Percentiles rank a stretch among this genome's conserved stretches.
Conservation (phyloP, 2,888 invertebrate species). For the Bugulina stolonifera region DNA sequence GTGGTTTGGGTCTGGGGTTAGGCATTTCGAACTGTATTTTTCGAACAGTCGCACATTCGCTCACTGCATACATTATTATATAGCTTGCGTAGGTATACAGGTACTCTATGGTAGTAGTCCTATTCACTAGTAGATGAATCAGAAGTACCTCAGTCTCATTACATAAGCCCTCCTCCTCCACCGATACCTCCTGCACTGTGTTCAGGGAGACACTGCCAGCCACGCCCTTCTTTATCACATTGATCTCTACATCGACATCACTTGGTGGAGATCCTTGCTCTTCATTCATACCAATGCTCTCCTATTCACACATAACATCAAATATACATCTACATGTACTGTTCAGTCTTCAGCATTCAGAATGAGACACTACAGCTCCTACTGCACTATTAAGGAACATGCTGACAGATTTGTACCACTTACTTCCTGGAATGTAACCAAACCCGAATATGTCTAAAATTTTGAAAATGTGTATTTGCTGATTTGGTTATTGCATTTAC, state of each 20-base stretch:
- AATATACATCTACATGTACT: neutral
- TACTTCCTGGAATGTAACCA: neutral
- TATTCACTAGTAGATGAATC: too few relatives aligned
- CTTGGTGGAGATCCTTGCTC: constrained; percentile 39
- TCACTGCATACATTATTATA: too few relatives aligned
- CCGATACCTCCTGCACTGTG: neutral
- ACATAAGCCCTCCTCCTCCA: neutral
- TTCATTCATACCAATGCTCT: neutral
- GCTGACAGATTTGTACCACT: neutral
- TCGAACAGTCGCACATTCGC: too few relatives aligned
- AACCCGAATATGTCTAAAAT: neutral
- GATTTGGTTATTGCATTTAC: too few relatives aligned
- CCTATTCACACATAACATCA: neutral
- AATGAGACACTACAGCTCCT: neutral
- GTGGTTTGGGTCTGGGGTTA: too few relatives aligned
- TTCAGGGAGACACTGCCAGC: neutral
- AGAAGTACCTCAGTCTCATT: too few relatives aligned
- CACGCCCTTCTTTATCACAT: constrained; percentile 34
- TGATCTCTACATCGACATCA: constrained; percentile 40
- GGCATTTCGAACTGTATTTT: too few relatives aligned
- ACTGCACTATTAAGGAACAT: neutral
- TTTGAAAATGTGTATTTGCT: too few relatives aligned
- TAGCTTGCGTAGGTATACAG: too few relatives aligned
- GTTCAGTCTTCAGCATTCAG: neutral
- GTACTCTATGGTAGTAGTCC: too few relatives aligned